Base-by-base conservation (phyloP, 2,113 vertebrate species). In the Phylloscopus trochilus region DNA sequence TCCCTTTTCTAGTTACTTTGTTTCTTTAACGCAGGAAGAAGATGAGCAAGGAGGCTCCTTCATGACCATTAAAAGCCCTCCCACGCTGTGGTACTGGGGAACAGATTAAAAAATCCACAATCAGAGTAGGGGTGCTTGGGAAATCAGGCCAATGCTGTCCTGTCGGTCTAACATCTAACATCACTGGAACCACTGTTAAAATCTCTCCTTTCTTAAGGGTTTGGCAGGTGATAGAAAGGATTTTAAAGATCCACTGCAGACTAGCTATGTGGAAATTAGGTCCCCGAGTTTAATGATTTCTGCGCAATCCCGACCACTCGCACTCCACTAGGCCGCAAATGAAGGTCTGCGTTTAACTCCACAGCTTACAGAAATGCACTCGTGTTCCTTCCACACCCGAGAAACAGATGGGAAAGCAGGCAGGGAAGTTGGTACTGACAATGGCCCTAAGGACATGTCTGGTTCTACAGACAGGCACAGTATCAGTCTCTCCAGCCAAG, bases 401-500 rank as follows among this genome's bases (percentile, higher is more conserved):
- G 90, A 87, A 89, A 78, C n/a, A 62, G n/a, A 51, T 3, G 23
- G 72, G 39, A 67, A 88, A 82, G 56, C 0, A 15, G 53, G 21
- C 30, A 72, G 51, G 15, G 44, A 82, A 62, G 18, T 27, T 2
- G 18, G 12, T 24, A 33, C 7, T 0, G 0, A 14, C 2, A 28
- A 28, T 44, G 73, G 12, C 5, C 5, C 62, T 39, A 47, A 75
- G 53, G 35, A 44, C 27, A 41, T 0, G 2, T 14, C 49, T 60
- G 6, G 1, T 53, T 72, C 66, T 39, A 46, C 43, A 63, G 53
- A 51, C 10, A 51, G 23, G 21, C 49, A 46, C 31, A 37, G 7
- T 17, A 31, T 13, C 0, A 3, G 39, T 5, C 0, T 0, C n/a
- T 46, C 39, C 9, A 17, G 37, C 21, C 26, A 20, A 39, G 27